A percentile compares a stretch with the other conserved stretches of the same genome.
Conservation (phyloP, 2,888 invertebrate genomes). For the Tachina fera region DNA sequence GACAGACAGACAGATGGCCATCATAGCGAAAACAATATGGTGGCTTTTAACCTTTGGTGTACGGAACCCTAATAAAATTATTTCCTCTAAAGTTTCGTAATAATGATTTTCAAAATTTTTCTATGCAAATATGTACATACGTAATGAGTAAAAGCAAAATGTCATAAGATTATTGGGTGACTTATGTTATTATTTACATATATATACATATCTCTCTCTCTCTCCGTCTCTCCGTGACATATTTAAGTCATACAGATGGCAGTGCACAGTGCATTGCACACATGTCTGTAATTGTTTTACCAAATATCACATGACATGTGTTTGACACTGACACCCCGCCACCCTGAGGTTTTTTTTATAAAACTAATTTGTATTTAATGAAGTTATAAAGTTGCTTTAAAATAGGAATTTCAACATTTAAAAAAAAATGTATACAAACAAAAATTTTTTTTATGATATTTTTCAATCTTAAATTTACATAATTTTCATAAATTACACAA, state of each 20-base stretch:
- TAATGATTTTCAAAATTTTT: too few relatives aligned
- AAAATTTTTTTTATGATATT: constrained; percentile 14
- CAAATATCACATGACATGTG: constrained; percentile 1
- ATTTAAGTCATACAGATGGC: neutral
- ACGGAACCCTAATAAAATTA: too few relatives aligned
- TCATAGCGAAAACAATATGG: too few relatives aligned
- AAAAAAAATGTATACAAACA: neutral
- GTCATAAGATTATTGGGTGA: too few relatives aligned
- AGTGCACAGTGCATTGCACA: neutral
- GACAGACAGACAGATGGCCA: too few relatives aligned
- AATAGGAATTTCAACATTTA: constrained; percentile 11
- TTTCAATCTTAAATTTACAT: constrained; percentile 34
- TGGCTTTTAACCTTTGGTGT: too few relatives aligned
- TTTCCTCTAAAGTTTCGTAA: too few relatives aligned
- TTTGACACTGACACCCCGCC: neutral
- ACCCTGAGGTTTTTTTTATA: neutral
- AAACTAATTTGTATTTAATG: constrained; percentile 46
- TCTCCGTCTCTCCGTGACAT: neutral
- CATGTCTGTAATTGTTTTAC: constrained; percentile 1
- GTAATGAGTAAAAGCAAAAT: too few relatives aligned
- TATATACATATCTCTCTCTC: neutral
- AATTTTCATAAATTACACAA: constrained; percentile 21
- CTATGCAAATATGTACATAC: too few relatives aligned
- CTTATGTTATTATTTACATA: neutral
- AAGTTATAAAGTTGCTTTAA: constrained; percentile 28